A percentile compares a stretch with the other conserved stretches of the same genome.
Conservation (phyloP, 2,888 invertebrate genomes). For the Trachelus tabidus region DNA sequence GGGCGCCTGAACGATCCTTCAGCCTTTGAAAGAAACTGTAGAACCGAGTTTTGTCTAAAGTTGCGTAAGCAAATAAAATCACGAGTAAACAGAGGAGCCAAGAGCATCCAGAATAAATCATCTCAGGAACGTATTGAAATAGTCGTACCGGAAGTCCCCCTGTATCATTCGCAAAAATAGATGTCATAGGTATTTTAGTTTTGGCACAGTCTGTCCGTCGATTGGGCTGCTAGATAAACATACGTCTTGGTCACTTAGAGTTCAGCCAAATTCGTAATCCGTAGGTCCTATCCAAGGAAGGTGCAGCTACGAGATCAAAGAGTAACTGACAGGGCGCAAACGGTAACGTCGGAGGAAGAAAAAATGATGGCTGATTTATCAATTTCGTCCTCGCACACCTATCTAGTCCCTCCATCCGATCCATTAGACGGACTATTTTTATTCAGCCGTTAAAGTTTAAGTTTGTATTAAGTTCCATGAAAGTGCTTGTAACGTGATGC, state of each 20-base stretch:
- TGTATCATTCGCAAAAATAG: constrained; percentile 35
- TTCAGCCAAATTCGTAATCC: not conserved
- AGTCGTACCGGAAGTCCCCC: constrained; percentile 20
- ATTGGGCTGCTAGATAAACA: not conserved
- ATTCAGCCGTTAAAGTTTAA: not conserved
- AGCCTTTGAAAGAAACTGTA: not conserved
- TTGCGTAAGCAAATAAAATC: not conserved
- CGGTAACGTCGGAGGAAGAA: not conserved
- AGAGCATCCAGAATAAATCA: not conserved
- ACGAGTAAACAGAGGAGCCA: not conserved
- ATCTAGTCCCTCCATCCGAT: not conserved
- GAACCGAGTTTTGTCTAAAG: not conserved
- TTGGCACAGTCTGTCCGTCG: constrained; percentile 55
- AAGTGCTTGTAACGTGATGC: constrained; percentile 25
- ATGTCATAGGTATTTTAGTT: constrained; percentile 48
- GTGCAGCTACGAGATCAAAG: not conserved
- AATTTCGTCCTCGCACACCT: not conserved
- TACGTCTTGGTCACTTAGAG: not conserved
- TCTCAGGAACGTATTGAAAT: constrained; percentile 25
- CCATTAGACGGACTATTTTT: not conserved
- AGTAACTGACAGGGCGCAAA: not conserved
- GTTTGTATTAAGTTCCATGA: not conserved
- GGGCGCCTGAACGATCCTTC: not conserved
- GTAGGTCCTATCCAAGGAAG: not conserved
- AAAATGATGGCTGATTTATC: not conserved